Evolutionary conservation across 2,113 vertebrate genomes (phyloP), one percentile per base, ranked within the genome.

Genomic region (Pogonocichla stellata): DNA sequence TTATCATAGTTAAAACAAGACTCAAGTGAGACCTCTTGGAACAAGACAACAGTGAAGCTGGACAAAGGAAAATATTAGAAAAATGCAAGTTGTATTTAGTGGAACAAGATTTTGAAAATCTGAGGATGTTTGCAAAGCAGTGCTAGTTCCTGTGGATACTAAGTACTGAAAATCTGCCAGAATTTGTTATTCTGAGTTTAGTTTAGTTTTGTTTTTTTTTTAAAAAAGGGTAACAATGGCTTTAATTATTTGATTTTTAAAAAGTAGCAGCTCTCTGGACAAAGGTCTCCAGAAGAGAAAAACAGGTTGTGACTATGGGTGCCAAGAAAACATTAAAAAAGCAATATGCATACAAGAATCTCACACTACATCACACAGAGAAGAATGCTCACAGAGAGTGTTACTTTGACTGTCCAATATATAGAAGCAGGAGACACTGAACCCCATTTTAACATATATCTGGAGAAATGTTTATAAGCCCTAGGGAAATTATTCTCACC

Each of bases 41-140:
- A 85, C 53, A 79, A 92, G 56, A 40, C 64, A 91, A 87, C 64
- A 57, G 75, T 53, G 70, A 94, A 81, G 33, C 36, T 15, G 34
- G 86, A 85, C 53, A 86, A 93, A 87, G 61, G 45, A 89, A 94
- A 91, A 60, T 71, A 90, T 29, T 36, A 75, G 51, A 74, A 93
- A 92, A 91, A 84, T 67, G 36, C 14, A 53, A 36, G n/a, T 88
- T 62, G 38, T 80, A 34, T 69, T 86, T 75, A 42, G 24, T 86
- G 62, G 86, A 93, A 83, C 22, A 79, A 83, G 36, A 61, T 65
- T 62, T 64, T 64, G 20, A 80, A 92, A 79, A 72, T 56, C 40
- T 81, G 69, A 74, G 67, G 48, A 72, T 29, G 26, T 88, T 88
- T 85, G 74, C 71, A 81, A 88, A 92, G 45, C 29, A 50, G 6